These are phyloP conservation scores for Cebus imitator DNA, from an alignment of 2,113 vertebrate species.

Conservation along the genomic window DNA sequence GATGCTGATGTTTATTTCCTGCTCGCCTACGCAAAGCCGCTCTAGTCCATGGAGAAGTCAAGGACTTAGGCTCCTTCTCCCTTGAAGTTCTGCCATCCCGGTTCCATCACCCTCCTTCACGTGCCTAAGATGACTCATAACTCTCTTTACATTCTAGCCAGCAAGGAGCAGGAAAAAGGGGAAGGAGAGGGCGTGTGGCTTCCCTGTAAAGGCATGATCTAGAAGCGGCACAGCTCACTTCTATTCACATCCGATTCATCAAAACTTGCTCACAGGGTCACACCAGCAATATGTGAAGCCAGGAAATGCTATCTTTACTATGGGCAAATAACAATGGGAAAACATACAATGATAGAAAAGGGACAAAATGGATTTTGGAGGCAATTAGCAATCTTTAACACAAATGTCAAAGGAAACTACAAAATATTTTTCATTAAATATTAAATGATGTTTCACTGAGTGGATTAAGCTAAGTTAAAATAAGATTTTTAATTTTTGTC, in stretches of 20 bases:
- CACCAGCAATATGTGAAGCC: background rate
- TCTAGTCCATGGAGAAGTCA: background rate
- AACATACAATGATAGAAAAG: background rate
- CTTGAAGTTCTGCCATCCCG: background rate
- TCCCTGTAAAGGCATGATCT: background rate
- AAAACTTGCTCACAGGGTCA: background rate
- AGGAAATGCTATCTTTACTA: background rate
- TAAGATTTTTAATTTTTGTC: background rate
- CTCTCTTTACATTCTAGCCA: background rate
- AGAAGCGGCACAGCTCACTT: background rate
- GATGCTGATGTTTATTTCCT: background rate
- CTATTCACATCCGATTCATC: background rate
- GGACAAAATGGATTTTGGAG: background rate
- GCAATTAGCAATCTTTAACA: background rate
- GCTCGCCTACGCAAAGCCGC: background rate
- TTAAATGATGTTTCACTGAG: background rate
- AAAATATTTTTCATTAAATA: conserved; percentile 5
- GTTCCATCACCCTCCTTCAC: background rate
- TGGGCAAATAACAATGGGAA: background rate
- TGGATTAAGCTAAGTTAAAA: background rate
- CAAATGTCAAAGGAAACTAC: background rate
- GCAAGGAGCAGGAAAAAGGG: background rate
- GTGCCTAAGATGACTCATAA: background rate
- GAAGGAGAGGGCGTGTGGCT: too few species aligned
- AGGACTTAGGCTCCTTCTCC: background rate